phyloP scores from a whole-genome alignment of 2,888 invertebrate species.

The Drosophila lacicola region DNA sequence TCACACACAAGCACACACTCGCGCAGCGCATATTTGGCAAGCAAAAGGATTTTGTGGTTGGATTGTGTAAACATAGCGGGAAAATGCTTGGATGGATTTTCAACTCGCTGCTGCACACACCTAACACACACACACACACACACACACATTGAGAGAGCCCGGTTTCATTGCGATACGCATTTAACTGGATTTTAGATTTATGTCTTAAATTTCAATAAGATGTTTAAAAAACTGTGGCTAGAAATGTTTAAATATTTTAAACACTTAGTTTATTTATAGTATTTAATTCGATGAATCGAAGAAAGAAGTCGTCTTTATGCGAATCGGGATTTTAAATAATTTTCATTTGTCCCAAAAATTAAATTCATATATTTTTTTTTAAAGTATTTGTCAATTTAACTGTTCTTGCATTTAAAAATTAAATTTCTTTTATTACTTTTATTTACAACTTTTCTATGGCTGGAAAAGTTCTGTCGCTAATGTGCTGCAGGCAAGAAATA shows the following conservation, averaged over 20 bases:
- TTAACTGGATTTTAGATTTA: neutral
- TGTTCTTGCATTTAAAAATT: neutral
- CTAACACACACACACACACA: neutral
- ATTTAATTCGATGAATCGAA: too few relatives aligned
- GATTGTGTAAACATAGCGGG: constrained; percentile 58
- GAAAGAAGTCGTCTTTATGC: too few relatives aligned
- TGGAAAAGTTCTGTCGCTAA: constrained; percentile 46
- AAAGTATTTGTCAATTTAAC: too few relatives aligned
- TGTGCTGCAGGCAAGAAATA: constrained; percentile 45
- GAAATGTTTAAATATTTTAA: neutral
- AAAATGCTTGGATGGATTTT: constrained; percentile 54
- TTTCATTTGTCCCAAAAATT: too few relatives aligned
- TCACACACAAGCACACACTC: constrained; percentile 2
- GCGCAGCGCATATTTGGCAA: constrained; percentile 60
- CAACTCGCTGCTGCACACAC: constrained; percentile 1
- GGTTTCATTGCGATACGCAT: neutral
- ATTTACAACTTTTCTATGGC: constrained; percentile 7
- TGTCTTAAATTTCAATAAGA: neutral
- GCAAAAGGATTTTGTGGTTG: constrained; percentile 76
- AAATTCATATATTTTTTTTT: too few relatives aligned
- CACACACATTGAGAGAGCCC: neutral
- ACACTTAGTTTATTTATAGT: too few relatives aligned
- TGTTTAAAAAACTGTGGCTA: neutral
- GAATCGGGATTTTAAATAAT: too few relatives aligned
- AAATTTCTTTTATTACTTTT: neutral